Evolutionary conservation across 1,140 invertebrate genomes (phyloP), one percentile per base, ranked within the genome.

Genomic region (Heliconius himera): DNA sequence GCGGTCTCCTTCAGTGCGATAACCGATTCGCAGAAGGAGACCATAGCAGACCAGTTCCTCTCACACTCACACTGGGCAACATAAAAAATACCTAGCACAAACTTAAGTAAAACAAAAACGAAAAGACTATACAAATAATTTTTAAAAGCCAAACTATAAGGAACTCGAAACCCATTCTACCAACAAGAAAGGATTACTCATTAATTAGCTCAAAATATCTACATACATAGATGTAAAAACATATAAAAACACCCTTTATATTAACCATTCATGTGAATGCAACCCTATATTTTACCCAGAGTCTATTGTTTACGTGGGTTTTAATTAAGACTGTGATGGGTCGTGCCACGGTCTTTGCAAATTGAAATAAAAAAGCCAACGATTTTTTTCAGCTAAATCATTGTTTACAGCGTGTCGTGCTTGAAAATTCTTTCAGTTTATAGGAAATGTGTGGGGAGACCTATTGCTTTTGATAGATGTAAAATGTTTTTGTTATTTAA

Each of bases 281-380:
- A 75, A 74, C 56, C 74, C 56, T 76, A 76, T 76, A 76, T 76
- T 76, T 76, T 76, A 70, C 74, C 60, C 54, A n/a, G 36, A 49
- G 20, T 18, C 41, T 75, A 76, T 76, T 76, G 74, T 76, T 76
- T 26, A 76, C 54, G 46, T 36, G 74, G 66, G 36, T 76, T 76
- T 76, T 76, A 76, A 76, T 76, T 76, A 76, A 76, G 74, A 76
- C 74, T 56, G 36, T 66, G 74, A 76, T 76, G 74, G 66, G 74
- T 70, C 74, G 74, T 76, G 74, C 56, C 60, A 46, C 36, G 74
- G 74, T 60, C 74, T 76, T 76, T 76, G 41, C 33, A 54, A 76
- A 76, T 76, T 76, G 33, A 66, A 76, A 66, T 56, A 56, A 56
- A 22, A 56, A 56, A 56, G 8, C 8, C 51, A 56, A 22, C 54